Conservation (phyloP, 2,888 invertebrate species). For the Calliphora vomitoria region DNA sequence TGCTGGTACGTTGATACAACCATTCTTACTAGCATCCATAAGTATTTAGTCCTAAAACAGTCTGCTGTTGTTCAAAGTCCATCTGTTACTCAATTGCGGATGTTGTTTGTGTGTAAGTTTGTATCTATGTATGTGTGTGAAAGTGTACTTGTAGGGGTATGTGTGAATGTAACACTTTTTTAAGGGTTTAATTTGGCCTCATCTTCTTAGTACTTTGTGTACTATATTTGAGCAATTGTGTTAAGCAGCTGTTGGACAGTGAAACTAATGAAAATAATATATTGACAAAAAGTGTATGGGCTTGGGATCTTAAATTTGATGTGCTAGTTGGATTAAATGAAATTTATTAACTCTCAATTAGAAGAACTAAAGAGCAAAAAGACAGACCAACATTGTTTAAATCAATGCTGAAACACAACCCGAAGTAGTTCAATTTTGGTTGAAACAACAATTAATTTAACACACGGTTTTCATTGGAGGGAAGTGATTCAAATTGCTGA, state of each 20-base stretch:
- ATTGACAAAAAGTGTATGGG: no score
- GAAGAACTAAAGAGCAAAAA: no score
- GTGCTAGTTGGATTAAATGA: no score
- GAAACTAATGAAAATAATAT: not conserved
- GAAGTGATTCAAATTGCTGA: no score
- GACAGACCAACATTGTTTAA: no score
- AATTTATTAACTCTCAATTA: no score
- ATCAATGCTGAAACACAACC: no score
- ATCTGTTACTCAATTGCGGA: slow-evolving; percentile 61
- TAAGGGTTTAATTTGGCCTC: slow-evolving; percentile 71
- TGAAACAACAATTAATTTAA: no score
- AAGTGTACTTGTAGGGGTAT: not conserved
- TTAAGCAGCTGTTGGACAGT: slow-evolving; percentile 56
- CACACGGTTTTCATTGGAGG: no score
- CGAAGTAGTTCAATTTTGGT: no score
- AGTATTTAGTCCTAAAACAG: slow-evolving; percentile 40
- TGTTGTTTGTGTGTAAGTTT: slow-evolving; percentile 31
- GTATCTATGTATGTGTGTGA: not conserved
- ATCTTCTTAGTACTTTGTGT: slow-evolving; percentile 44
- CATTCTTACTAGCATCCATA: slow-evolving; percentile 1
- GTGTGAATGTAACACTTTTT: slow-evolving; percentile 54
- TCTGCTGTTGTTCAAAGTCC: slow-evolving; percentile 59
- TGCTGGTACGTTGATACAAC: not conserved
- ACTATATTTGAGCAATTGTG: slow-evolving; percentile 50
- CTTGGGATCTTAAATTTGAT: no score